These are phyloP conservation scores for Pilophorus perplexus DNA, from an alignment of 2,888 invertebrate species.

Conservation along the genomic window DNA sequence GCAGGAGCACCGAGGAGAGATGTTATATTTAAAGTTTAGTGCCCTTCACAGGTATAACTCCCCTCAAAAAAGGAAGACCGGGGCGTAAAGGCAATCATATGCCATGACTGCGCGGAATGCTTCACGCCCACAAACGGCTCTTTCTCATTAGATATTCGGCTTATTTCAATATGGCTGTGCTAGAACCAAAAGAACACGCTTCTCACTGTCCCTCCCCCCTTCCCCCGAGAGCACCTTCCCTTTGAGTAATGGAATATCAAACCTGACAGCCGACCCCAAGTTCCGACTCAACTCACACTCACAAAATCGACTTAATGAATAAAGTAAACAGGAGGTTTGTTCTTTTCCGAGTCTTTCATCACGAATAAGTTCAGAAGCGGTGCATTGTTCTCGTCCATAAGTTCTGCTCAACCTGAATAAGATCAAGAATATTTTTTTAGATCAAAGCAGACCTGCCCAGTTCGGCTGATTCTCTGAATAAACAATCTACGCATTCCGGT, in stretches of 20 bases:
- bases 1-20: conserved; percentile 25
- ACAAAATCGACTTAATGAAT: conserved; percentile 40
- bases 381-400: conserved; percentile 36
- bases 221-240: conserved; percentile 3
- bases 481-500: no score
- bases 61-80: conserved; percentile 36
- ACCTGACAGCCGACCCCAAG: conserved; percentile 37
- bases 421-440: no score
- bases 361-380: conserved; percentile 32
- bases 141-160: conserved; percentile 43
- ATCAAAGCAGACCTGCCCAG: no score
- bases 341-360: conserved; percentile 17
- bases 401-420: no score
- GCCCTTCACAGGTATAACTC: conserved; percentile 38
- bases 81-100: conserved; percentile 41
- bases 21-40: conserved; percentile 39
- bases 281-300: conserved; percentile 33
- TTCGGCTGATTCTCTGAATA: no score
- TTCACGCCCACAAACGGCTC: conserved; percentile 38
- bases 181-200: conserved; percentile 40
- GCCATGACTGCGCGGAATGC: conserved; percentile 43
- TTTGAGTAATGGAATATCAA: conserved; percentile 41
- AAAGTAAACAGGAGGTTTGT: conserved; percentile 38
- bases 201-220: conserved; percentile 30
- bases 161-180: conserved; percentile 42